Percentiles rank a stretch among this genome's conserved stretches.
Evolutionary conservation across 2,888 invertebrate genomes (phyloP).

Genomic region (Masnerella sp.): DNA sequence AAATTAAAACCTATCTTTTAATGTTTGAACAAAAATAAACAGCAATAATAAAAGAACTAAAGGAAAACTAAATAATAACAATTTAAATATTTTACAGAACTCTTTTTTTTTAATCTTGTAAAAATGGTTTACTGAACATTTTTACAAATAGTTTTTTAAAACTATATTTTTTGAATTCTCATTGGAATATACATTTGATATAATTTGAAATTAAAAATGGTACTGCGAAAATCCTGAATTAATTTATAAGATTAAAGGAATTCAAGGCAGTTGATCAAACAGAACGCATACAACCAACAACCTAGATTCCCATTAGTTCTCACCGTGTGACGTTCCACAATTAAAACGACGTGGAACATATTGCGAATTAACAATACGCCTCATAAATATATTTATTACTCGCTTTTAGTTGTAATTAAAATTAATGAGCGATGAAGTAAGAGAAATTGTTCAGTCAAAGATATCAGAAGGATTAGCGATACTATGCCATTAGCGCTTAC

Average conservation of each 20-base stretch:
- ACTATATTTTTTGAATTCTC: no score
- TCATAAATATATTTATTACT: conserved; percentile 52
- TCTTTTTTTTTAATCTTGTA: no score
- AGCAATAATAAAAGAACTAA: no score
- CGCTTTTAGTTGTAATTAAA: conserved; percentile 51
- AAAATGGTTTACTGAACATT: no score
- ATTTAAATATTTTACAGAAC: no score
- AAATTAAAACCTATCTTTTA: no score
- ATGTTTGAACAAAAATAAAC: no score
- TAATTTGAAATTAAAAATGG: no score
- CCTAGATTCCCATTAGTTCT: conserved; percentile 31
- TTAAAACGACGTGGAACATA: conserved; percentile 39
- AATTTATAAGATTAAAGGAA: conserved; percentile 5
- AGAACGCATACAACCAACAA: conserved; percentile 16
- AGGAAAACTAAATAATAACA: no score
- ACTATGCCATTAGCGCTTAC: not conserved
- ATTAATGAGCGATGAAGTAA: conserved; percentile 55
- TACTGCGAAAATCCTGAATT: no score
- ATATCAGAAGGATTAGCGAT: conserved; percentile 1
- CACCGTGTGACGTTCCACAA: conserved; percentile 38
- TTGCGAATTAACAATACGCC: conserved; percentile 46
- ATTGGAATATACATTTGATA: no score
- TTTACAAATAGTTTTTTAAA: no score
- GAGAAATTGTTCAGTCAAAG: conserved; percentile 40
- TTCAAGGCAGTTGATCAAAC: conserved; percentile 35